Evolutionary conservation across 2,797 vertebrate species (phyloP).

Genomic region (Halcyon chelicuti): DNA sequence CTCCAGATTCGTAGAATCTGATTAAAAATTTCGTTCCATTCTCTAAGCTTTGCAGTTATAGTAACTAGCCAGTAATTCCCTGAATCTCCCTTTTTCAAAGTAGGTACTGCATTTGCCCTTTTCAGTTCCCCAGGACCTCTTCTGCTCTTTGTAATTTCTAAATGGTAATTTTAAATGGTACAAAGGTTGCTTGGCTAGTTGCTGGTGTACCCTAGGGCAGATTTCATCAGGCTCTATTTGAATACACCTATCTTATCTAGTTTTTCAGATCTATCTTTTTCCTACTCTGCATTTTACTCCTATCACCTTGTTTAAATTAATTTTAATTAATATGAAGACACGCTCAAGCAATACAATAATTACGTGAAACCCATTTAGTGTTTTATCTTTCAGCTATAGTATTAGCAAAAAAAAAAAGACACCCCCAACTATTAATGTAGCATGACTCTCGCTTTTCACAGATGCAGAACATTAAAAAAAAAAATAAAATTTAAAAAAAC

Average conservation of each 20-base stretch:
- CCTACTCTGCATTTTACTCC: constrained; percentile 56
- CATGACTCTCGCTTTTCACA: background rate
- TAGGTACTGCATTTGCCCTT: constrained; percentile 14
- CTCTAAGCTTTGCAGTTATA: background rate
- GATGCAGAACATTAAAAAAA: background rate
- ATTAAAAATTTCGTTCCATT: constrained; percentile 22
- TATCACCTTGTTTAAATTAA: constrained; percentile 51
- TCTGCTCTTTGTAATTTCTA: constrained; percentile 40
- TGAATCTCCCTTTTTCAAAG: background rate
- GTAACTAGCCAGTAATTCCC: constrained; percentile 11
- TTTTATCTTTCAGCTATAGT: background rate
- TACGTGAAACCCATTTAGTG: background rate
- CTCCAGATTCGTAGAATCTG: constrained; percentile 7
- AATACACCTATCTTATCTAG: constrained; percentile 66
- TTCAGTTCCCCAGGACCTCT: constrained; percentile 45
- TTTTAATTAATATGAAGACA: constrained; percentile 50
- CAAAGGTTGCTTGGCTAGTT: constrained; percentile 67
- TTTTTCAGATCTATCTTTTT: constrained; percentile 50
- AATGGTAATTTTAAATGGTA: constrained; percentile 66
- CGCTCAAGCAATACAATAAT: constrained; percentile 16
- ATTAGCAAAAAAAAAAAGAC: background rate
- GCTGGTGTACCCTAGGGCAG: constrained; percentile 64
- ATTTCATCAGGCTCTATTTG: constrained; percentile 69
- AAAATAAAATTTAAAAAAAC: no score
- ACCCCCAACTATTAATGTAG: background rate